Conservation (phyloP, 2,888 invertebrate species). For the Vesta saturnalis region DNA sequence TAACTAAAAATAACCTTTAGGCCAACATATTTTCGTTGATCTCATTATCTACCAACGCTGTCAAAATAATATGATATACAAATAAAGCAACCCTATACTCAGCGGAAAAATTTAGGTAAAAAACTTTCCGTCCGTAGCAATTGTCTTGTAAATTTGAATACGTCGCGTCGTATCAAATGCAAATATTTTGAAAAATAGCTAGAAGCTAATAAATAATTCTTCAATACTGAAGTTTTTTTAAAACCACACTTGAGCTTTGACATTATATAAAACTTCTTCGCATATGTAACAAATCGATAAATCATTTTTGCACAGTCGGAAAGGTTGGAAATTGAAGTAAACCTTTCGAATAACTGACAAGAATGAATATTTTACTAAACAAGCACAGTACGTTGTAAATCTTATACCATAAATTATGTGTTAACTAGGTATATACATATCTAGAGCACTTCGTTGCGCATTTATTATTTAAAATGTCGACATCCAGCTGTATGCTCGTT, state of each 20-base stretch:
- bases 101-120: no score
- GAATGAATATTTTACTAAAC: slow-evolving; percentile 36
- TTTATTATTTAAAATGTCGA: slow-evolving; percentile 2
- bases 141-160: no score
- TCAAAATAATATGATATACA: no score
- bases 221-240: background rate
- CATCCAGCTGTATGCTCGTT: background rate
- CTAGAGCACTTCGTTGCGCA: slow-evolving; percentile 34
- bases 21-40: no score
- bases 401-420: slow-evolving; percentile 41
- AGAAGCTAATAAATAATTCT: background rate
- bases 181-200: background rate
- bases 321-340: background rate
- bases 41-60: no score
- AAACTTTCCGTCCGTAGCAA: no score
- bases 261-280: background rate
- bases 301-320: background rate
- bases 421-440: slow-evolving; percentile 39
- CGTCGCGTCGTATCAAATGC: no score
- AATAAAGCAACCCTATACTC: no score
- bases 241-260: background rate
- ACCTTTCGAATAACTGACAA: slow-evolving; percentile 30
- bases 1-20: no score
- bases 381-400: slow-evolving; percentile 20
- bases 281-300: background rate